These are phyloP conservation scores for Oceanodroma tethys DNA, from an alignment of 2,113 vertebrate genomes.

Conservation along the genomic window DNA sequence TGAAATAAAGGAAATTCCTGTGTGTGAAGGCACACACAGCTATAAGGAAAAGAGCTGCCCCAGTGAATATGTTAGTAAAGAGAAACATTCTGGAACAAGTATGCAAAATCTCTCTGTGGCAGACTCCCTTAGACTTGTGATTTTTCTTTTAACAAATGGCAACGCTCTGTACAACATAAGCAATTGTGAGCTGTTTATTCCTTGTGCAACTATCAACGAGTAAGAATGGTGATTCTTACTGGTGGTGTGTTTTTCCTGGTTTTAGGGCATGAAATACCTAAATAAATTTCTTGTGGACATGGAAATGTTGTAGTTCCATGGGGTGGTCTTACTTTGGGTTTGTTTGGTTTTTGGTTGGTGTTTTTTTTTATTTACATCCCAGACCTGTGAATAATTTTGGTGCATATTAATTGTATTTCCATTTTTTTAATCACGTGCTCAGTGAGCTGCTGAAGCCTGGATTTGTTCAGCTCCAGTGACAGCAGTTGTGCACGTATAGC, in stretches of 20 bases:
- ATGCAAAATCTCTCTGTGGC: not conserved
- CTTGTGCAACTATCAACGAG: not conserved
- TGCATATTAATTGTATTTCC: not conserved
- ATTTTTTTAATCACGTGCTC: not conserved
- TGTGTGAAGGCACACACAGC: not conserved
- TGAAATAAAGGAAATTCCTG: not conserved
- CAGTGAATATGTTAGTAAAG: not conserved
- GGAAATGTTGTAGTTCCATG: not conserved
- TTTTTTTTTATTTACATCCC: not conserved
- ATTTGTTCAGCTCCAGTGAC: not conserved
- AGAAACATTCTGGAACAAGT: not conserved
- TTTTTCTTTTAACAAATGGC: conserved; percentile 17
- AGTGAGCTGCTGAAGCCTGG: not conserved
- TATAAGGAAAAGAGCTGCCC: not conserved
- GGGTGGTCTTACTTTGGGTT: not conserved
- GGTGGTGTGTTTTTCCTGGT: not conserved
- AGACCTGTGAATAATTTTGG: not conserved
- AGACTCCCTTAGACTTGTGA: not conserved
- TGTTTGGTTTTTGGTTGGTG: fast-evolving
- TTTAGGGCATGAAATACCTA: not conserved
- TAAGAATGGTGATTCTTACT: not conserved
- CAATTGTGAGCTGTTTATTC: conserved; percentile 17
- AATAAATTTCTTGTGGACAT: not conserved
- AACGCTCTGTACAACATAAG: not conserved
- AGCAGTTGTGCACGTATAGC: not conserved